Evolutionary conservation across 2,113 vertebrate genomes (phyloP).

Genomic region (Desmodus rotundus): DNA sequence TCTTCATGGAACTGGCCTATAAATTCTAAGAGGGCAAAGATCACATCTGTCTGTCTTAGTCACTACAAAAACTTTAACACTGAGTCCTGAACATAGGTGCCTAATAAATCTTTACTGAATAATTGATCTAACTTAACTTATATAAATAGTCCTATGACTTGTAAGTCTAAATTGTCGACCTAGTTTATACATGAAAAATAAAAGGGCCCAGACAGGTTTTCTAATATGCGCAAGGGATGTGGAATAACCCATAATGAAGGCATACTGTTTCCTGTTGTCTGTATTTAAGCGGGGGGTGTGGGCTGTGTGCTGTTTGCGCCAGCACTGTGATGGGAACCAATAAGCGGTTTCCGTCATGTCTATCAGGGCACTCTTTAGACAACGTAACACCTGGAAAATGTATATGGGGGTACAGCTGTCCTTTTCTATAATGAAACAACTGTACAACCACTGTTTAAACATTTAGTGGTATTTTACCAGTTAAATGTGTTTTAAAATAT

Average conservation of each 20-base stretch:
- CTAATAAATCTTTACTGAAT: not conserved
- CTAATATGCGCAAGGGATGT: not conserved
- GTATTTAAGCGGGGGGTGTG: not conserved
- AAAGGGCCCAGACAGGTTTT: not conserved
- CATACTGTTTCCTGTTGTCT: not conserved
- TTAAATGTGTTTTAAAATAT: conserved; percentile 16
- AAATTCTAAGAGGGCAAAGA: not conserved
- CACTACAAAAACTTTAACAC: not conserved
- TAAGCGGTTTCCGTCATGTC: not conserved
- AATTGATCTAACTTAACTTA: not conserved
- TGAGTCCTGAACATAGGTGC: not conserved
- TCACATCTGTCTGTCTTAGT: not conserved
- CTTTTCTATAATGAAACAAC: not conserved
- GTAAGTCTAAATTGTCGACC: not conserved
- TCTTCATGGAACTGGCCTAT: not conserved
- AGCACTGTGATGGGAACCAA: not conserved
- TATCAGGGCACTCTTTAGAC: not conserved
- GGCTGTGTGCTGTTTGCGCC: not conserved
- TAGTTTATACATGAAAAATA: not conserved
- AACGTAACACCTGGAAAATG: not conserved
- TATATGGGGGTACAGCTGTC: not conserved
- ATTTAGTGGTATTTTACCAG: not conserved
- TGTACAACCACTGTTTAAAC: conserved; percentile 10
- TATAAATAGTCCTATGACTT: not conserved
- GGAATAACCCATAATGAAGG: not conserved